Percentiles rank a stretch among this genome's conserved stretches.
phyloP scores from a whole-genome alignment of 2,888 invertebrate genomes.

The Hecatera dysodea region DNA sequence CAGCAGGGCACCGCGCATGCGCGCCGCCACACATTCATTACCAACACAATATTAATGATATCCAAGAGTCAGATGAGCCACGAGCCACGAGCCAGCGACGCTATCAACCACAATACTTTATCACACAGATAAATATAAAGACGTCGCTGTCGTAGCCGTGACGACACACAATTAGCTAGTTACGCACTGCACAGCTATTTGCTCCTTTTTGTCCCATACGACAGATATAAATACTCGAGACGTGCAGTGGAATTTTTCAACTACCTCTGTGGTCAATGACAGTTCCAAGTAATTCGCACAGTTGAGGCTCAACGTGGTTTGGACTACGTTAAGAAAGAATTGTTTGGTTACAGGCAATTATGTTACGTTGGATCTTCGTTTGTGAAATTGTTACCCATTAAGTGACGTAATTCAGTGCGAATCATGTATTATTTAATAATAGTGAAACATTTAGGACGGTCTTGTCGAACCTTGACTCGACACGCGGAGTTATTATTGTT shows the following conservation, averaged over 20 bases:
- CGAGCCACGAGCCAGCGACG: constrained; percentile 38
- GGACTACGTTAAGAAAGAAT: constrained; percentile 1
- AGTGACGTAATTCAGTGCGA: constrained; percentile 49
- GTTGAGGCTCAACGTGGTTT: constrained; percentile 16
- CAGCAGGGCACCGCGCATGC: constrained; percentile 70
- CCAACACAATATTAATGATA: constrained; percentile 63
- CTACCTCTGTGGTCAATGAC: constrained; percentile 31
- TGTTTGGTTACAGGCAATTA: constrained; percentile 11
- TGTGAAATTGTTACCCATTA: constrained; percentile 27
- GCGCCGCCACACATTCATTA: constrained; percentile 64
- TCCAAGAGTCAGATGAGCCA: constrained; percentile 46
- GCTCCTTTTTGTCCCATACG: constrained; percentile 65
- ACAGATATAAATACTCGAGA: constrained; percentile 66
- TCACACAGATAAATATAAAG: constrained; percentile 54
- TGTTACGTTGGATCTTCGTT: constrained; percentile 23
- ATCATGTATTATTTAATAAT: constrained; percentile 59
- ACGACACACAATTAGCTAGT: constrained; percentile 68
- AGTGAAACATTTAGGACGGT: constrained; percentile 69
- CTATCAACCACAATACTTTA: constrained; percentile 44
- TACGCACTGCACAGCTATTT: constrained; percentile 70
- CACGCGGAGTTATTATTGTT: constrained; percentile 79
- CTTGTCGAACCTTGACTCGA: constrained; percentile 76
- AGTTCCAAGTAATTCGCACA: constrained; percentile 30
- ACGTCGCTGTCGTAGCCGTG: constrained; percentile 64
- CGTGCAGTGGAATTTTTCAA: constrained; percentile 56